Evolutionary conservation across 2,888 invertebrate genomes (phyloP), one percentile per base, ranked within the genome.

Genomic region (Thymelicus acteon): DNA sequence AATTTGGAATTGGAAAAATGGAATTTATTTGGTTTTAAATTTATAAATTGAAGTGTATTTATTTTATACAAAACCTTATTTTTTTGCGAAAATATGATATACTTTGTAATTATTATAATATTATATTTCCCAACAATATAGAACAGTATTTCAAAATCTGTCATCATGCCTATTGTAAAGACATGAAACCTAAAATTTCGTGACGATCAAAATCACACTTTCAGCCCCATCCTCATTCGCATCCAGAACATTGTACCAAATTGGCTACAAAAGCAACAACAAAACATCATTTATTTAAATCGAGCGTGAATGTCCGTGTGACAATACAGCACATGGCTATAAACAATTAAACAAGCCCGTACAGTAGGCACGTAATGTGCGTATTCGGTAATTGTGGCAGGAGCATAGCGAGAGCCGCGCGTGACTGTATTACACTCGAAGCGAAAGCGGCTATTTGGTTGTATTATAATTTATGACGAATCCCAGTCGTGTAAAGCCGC

Each of bases 361-460:
- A 71, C 77, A 71, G 79, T 79, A 76, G 76, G 76, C 80, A 78
- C 77, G 77, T 77, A 77, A 79, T 77, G 76, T 76, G 75, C 75
- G 80, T 80, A 85, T 90, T 89, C 85, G 88, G 87, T 90, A 90
- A 90, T 90, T 89, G 87, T 85, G 84, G 83, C 83, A 82, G 85
- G 85, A 88, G 89, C 85, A 85, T 82, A 82, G 83, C 81, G 82
- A 80, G 79, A 77, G 79, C 69, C 78, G 84, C 77, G 85, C 89
- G 88, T 90, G 89, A 88, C 87, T 84, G 85, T 83, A 86, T 86
- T 88, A 86, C 83, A 80, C 79, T 83, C 77, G 74, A 82, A 84
- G 84, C 80, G 79, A 83, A 84, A 87, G 82, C 81, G 82, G 79
- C 79, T 81, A 81, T 81, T 83, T 82, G 80, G 79, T 79, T 82